Base-by-base conservation (phyloP, 92 coral and sea anemone genomes). In the Actinostola sp. region DNA sequence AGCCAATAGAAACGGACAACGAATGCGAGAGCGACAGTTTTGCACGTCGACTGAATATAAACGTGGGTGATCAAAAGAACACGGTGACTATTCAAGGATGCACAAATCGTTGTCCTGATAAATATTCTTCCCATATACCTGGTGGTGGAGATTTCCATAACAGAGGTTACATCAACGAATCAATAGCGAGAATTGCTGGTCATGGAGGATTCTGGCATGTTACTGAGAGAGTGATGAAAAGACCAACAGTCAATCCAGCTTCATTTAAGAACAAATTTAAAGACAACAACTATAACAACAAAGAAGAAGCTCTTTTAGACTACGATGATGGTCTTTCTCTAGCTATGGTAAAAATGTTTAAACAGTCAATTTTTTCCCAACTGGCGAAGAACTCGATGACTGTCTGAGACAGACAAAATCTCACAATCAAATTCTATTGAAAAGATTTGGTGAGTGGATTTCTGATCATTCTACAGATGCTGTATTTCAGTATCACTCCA, bases 61-160 rank as follows among this genome's bases (percentile, higher is more conserved):
- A 81, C 24, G 86, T 81, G 2, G 86, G 86, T n/a, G 86, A 81
- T 34, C 76, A 81, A 45, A 81, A 81, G 54, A 81, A 81, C 32
- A 81, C 80, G 26, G 86, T 59, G 11, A 81, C 44, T 8, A 81
- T 81, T 16, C 67, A 50, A 56, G 80, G 80, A 14, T 81, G 80
- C 44, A 26, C 61, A 32, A 81, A 81, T 66, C 56, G 73, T 16
- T 81, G 86, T 57, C 86, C 86, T 33, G 86, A 81, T 34, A 63
- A 71, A 25, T 81, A 81, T 38, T 31, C 34, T 26, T 65, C 53
- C 21, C 81, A 81, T 34, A 66, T 54, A 21, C 75, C 81, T 12
- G 81, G 86, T 0, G 81, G 49, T 0, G 86, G 82, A 20, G 90
- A 85, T 48, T 35, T 86, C 36, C 87, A 86, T 60, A 63, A 80